A percentile compares a stretch with the other conserved stretches of the same genome.
Conservation (phyloP, 2,888 invertebrate genomes). For the Crioceris asparagi region DNA sequence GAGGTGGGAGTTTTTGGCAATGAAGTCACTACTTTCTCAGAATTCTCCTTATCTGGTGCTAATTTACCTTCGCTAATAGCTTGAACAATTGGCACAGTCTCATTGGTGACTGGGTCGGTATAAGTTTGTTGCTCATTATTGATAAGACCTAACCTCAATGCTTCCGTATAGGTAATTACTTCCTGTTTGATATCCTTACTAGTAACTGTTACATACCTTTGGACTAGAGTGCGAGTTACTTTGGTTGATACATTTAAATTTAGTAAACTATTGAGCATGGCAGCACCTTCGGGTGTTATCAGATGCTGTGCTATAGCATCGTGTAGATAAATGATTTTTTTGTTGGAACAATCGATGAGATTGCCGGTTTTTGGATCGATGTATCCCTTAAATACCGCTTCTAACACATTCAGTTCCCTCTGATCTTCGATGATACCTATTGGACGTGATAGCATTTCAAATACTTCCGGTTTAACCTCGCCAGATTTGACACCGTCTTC, state of each 20-base stretch:
- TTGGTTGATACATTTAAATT: slow-evolving; percentile 82
- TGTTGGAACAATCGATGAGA: slow-evolving; percentile 62
- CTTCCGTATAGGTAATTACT: slow-evolving; percentile 66
- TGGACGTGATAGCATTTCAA: slow-evolving; percentile 72
- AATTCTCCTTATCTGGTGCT: slow-evolving; percentile 44
- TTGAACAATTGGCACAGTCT: slow-evolving; percentile 63
- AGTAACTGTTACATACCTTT: slow-evolving; percentile 68
- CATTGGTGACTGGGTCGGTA: slow-evolving; percentile 63
- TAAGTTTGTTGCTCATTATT: slow-evolving; percentile 68
- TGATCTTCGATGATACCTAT: slow-evolving; percentile 72
- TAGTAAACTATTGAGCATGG: slow-evolving; percentile 70
- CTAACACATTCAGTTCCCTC: slow-evolving; percentile 70
- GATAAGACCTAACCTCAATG: slow-evolving; percentile 65
- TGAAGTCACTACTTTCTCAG: slow-evolving; percentile 23
- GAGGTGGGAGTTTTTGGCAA: slow-evolving; percentile 18
- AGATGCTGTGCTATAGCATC: slow-evolving; percentile 77
- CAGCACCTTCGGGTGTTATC: slow-evolving; percentile 80
- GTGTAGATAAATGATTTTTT: slow-evolving; percentile 67
- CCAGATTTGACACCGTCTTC: slow-evolving; percentile 70
- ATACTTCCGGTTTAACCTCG: slow-evolving; percentile 72
- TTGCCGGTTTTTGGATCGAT: slow-evolving; percentile 84
- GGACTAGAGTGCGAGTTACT: slow-evolving; percentile 75
- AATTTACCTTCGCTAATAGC: slow-evolving; percentile 65
- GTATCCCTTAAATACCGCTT: slow-evolving; percentile 76
- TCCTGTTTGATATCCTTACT: slow-evolving; percentile 49